phyloP scores from a whole-genome alignment of 2,113 vertebrate species.

The Rhadina sibilatrix region DNA sequence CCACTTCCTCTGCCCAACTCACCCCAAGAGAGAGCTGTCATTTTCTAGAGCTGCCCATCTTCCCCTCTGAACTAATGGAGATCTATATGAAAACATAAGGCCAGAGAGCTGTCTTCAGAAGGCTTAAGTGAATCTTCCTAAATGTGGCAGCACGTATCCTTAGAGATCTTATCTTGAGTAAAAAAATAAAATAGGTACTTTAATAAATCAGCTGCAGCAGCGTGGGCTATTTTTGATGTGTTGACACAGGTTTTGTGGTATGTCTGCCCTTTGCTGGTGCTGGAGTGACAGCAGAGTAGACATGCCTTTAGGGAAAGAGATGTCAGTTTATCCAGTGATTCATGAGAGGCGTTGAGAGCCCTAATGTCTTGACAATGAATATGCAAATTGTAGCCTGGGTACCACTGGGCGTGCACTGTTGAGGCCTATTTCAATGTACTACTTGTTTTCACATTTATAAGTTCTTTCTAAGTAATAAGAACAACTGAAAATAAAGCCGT shows the following conservation, averaged over 20 bases:
- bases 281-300: not conserved
- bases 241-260: not conserved
- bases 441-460: not conserved
- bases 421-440: not conserved
- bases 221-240: not conserved
- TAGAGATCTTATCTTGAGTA: not conserved
- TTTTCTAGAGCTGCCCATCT: not conserved
- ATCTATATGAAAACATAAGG: not conserved
- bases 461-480: not conserved
- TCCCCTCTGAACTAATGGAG: not conserved
- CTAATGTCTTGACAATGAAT: not conserved
- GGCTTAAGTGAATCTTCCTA: not conserved
- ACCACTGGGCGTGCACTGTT: not conserved
- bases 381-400: not conserved
- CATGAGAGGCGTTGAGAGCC: not conserved
- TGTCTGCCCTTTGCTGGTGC: not conserved
- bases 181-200: not conserved
- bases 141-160: not conserved
- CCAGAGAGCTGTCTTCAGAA: not conserved
- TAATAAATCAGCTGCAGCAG: not conserved
- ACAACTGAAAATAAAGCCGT: not conserved
- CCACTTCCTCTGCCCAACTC: not conserved
- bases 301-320: not conserved
- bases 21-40: not conserved
- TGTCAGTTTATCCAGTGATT: not conserved